Conservation (phyloP, 1,140 invertebrate species). For the Bombus superbus region DNA sequence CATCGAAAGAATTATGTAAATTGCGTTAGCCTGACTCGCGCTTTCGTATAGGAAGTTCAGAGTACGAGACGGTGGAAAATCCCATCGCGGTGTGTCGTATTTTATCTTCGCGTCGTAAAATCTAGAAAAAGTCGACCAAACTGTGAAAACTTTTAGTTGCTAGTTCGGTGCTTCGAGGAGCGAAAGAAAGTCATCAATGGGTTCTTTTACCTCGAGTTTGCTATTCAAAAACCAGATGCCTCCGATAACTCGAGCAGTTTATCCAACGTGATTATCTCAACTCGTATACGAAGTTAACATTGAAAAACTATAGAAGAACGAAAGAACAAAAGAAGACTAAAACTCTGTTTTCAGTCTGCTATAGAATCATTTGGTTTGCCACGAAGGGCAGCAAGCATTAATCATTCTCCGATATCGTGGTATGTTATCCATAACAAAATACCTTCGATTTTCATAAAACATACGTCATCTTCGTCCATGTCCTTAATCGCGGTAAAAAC, state of each 20-base stretch:
- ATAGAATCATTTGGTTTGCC: too few relatives aligned
- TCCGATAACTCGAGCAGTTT: background rate
- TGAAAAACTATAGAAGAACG: background rate
- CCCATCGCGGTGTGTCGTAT: background rate
- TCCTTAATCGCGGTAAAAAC: background rate
- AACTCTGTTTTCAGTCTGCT: background rate
- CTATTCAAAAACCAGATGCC: too few relatives aligned
- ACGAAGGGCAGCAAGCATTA: too few relatives aligned
- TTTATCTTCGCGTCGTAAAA: background rate
- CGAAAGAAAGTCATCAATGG: background rate
- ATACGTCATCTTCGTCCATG: background rate
- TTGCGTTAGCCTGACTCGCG: background rate
- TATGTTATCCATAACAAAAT: background rate
- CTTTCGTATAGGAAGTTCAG: background rate
- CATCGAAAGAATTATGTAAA: too few relatives aligned
- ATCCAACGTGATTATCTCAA: background rate
- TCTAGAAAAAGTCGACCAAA: too few relatives aligned
- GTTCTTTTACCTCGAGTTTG: background rate
- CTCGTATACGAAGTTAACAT: background rate
- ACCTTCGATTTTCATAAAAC: background rate
- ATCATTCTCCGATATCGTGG: too few relatives aligned
- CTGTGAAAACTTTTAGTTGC: background rate
- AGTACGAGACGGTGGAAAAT: background rate
- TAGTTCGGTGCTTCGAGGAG: background rate
- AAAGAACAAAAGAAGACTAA: background rate